Conservation (phyloP, 37 sponge, comb jelly and placozoan species). For the Beroe forskalii region DNA sequence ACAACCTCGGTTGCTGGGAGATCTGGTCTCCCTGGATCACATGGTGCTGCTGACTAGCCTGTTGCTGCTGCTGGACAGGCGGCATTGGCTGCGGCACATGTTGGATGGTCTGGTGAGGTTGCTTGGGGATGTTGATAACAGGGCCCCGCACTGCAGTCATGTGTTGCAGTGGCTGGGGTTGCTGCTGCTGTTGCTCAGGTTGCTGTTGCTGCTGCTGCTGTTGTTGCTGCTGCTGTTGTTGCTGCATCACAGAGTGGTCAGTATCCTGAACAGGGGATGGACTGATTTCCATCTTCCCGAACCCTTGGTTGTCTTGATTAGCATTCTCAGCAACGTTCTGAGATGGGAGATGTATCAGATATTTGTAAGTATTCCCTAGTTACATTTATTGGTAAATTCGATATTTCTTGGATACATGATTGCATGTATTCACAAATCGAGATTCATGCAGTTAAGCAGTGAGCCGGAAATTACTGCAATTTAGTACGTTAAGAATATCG, state of each 20-base stretch:
- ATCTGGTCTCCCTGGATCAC: neutral
- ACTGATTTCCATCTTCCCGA: conserved; percentile 28
- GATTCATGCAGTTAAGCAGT: no score
- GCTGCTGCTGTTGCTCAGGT: conserved; percentile 7
- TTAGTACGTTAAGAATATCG: no score
- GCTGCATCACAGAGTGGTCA: conserved; percentile 33
- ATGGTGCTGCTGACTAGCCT: neutral
- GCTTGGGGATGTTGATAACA: conserved; percentile 8
- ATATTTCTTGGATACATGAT: no score
- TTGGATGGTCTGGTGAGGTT: neutral
- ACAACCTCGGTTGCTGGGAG: neutral
- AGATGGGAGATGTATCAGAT: neutral
- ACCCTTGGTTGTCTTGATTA: neutral
- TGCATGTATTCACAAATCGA: no score
- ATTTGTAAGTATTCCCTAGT: no score
- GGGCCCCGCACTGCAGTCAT: neutral
- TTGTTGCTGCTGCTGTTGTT: neutral
- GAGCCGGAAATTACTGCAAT: no score
- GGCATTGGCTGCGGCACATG: neutral
- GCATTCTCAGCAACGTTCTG: conserved; percentile 30
- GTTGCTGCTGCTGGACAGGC: neutral
- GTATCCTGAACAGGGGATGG: conserved; percentile 7
- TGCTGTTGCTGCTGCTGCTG: neutral
- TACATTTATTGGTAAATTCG: no score
- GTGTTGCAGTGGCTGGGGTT: conserved; percentile 13